These are phyloP conservation scores for Arrhopalites spinosus DNA, from an alignment of 2,888 invertebrate genomes.

Conservation along the genomic window DNA sequence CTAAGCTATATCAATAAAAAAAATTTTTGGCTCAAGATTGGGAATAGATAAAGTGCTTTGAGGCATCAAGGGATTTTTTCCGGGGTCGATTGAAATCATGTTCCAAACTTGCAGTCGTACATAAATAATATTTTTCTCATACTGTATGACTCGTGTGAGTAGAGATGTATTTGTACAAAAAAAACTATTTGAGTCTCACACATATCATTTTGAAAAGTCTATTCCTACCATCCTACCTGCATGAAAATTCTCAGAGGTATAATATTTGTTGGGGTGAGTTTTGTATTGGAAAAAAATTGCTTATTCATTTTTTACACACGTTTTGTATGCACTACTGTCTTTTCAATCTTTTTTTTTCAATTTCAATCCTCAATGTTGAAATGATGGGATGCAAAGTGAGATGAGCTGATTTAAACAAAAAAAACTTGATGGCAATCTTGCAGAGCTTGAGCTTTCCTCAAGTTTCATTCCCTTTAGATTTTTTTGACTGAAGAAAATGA, in stretches of 20 bases:
- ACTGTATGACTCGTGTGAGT: too few relatives aligned
- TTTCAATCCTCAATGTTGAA: not conserved
- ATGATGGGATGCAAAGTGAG: slow-evolving; percentile 12
- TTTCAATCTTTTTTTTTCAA: not conserved
- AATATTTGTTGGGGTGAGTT: too few relatives aligned
- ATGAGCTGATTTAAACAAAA: not conserved
- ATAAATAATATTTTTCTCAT: too few relatives aligned
- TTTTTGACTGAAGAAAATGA: too few relatives aligned
- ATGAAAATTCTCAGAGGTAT: not conserved
- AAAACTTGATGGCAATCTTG: not conserved
- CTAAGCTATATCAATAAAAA: slow-evolving; percentile 3
- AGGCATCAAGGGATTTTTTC: slow-evolving; percentile 15
- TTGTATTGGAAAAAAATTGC: too few relatives aligned
- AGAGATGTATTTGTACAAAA: too few relatives aligned
- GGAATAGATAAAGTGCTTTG: slow-evolving; percentile 19
- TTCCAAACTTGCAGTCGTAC: not conserved
- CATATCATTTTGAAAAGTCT: not conserved
- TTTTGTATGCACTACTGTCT: not conserved
- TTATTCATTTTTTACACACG: too few relatives aligned
- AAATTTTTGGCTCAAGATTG: slow-evolving; percentile 21
- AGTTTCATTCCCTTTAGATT: too few relatives aligned
- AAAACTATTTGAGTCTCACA: too few relatives aligned
- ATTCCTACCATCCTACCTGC: not conserved
- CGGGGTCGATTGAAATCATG: slow-evolving; percentile 8
- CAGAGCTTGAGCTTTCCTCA: not conserved